phyloP scores from a whole-genome alignment of 2,797 vertebrate genomes.

The Oophaga sylvatica region DNA sequence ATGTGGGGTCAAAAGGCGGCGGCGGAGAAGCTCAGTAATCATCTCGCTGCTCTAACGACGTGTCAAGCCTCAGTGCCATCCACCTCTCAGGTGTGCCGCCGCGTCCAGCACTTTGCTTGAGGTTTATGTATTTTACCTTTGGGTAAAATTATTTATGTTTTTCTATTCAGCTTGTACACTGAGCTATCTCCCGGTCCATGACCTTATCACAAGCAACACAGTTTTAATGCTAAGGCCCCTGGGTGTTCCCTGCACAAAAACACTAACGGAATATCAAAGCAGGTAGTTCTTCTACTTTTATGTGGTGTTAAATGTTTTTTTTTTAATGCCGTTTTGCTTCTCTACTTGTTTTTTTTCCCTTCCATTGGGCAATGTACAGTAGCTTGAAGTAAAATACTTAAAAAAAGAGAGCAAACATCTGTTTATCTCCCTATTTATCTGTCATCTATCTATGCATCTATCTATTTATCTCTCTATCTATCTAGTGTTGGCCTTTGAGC shows the following conservation, averaged over 20 bases:
- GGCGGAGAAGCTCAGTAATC: slow-evolving; percentile 35
- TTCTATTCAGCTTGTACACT: slow-evolving; percentile 57
- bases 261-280: slow-evolving; percentile 57
- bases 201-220: slow-evolving; percentile 60
- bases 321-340: background rate
- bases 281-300: slow-evolving; percentile 42
- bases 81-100: slow-evolving; percentile 53
- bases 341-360: background rate
- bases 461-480: background rate
- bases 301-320: slow-evolving; percentile 34
- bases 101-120: slow-evolving; percentile 16
- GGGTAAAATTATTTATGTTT: slow-evolving; percentile 58
- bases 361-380: background rate
- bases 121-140: slow-evolving; percentile 59
- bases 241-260: slow-evolving; percentile 52
- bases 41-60: slow-evolving; percentile 49
- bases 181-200: slow-evolving; percentile 50
- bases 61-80: slow-evolving; percentile 41
- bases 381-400: background rate
- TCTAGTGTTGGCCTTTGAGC: background rate
- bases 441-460: background rate
- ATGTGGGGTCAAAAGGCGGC: slow-evolving; percentile 41
- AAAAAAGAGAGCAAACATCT: background rate
- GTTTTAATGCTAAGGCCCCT: slow-evolving; percentile 58
- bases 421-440: background rate